Evolutionary conservation across 2,113 vertebrate genomes (phyloP).

Genomic region (Halcyon senegalensis): DNA sequence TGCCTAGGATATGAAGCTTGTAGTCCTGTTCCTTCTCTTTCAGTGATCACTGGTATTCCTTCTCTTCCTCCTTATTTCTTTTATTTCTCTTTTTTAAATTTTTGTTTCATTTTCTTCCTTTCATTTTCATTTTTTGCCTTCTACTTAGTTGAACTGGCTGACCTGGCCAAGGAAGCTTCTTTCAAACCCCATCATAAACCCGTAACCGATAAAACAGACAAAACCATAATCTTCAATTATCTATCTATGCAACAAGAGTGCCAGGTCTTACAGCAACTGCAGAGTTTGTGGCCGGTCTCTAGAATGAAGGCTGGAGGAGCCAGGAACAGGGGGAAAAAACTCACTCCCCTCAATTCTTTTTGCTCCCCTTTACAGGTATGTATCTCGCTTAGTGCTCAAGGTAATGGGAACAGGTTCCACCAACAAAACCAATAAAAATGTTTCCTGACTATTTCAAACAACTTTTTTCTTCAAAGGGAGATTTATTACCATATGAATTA

Average conservation of each 20-base stretch:
- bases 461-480: neutral
- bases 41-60: neutral
- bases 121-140: neutral
- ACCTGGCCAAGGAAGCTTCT: neutral
- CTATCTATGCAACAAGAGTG: neutral
- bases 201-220: neutral
- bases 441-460: neutral
- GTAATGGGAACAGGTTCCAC: neutral
- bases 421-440: neutral
- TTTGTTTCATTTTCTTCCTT: neutral
- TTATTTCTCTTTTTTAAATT: neutral
- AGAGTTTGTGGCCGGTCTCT: neutral
- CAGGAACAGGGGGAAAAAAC: neutral
- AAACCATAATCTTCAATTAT: neutral
- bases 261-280: neutral
- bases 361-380: neutral
- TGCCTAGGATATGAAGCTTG: neutral
- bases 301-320: neutral
- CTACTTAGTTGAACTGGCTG: neutral
- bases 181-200: neutral
- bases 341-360: neutral
- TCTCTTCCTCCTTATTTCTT: neutral
- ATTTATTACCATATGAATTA: neutral
- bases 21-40: neutral
- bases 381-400: neutral